Conservation (phyloP, 2,888 invertebrate genomes). For the Diarsia mendica region DNA sequence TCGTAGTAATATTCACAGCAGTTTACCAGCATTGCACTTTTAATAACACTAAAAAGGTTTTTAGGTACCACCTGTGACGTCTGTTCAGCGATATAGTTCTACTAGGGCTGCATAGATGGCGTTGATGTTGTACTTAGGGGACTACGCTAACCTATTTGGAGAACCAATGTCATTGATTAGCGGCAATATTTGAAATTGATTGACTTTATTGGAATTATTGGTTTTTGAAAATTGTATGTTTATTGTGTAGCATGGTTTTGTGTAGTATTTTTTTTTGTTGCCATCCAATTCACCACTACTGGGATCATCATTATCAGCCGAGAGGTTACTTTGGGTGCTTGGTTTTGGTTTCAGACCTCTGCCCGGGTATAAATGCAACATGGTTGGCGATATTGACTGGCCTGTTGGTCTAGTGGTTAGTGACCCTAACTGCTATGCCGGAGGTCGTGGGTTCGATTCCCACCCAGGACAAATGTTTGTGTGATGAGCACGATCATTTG, state of each 20-base stretch:
- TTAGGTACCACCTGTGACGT: slow-evolving; percentile 28
- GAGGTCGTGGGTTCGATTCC: too few relatives aligned
- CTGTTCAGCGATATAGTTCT: slow-evolving; percentile 2
- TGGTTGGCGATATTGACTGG: too few relatives aligned
- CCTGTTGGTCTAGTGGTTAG: too few relatives aligned
- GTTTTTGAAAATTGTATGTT: not conserved
- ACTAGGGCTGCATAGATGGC: slow-evolving; percentile 24
- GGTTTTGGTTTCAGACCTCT: not conserved
- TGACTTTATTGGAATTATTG: not conserved
- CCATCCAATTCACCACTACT: not conserved
- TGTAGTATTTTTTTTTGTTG: not conserved
- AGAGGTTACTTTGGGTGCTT: not conserved
- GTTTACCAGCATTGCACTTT: slow-evolving; percentile 47
- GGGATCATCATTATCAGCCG: too few relatives aligned
- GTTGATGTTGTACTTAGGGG: not conserved
- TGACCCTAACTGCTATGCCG: too few relatives aligned
- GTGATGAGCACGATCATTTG: too few relatives aligned
- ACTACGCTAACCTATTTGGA: not conserved
- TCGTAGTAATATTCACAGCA: slow-evolving; percentile 25
- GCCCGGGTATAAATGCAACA: not conserved
- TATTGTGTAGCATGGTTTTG: not conserved
- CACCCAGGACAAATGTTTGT: too few relatives aligned
- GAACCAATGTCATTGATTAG: slow-evolving; percentile 6
- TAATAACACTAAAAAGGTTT: slow-evolving; percentile 17
- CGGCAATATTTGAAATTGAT: slow-evolving; percentile 36